Evolutionary conservation across 2,888 invertebrate genomes (phyloP).

Genomic region (Lithosia quadra): DNA sequence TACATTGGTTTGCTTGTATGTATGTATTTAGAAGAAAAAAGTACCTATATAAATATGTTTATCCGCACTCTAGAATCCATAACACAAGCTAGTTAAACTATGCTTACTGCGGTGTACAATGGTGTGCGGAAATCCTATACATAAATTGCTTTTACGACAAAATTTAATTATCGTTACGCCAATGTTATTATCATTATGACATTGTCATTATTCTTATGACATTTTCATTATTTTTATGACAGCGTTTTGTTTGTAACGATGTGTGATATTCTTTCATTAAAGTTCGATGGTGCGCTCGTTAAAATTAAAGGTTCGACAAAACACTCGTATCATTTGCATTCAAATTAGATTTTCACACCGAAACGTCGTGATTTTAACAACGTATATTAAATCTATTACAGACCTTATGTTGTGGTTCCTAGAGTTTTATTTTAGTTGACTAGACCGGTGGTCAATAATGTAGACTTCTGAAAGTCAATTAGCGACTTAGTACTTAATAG

Average conservation of each 20-base stretch:
- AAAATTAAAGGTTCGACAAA: slow-evolving; percentile 21
- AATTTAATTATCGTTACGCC: not conserved
- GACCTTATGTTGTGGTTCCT: slow-evolving; percentile 14
- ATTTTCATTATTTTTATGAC: not conserved
- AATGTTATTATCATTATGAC: not conserved
- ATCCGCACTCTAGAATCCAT: too few relatives aligned
- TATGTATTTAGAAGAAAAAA: too few relatives aligned
- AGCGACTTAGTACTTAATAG: not conserved
- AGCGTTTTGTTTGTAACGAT: not conserved
- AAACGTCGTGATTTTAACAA: slow-evolving; percentile 48
- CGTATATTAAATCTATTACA: slow-evolving; percentile 14
- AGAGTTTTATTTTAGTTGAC: slow-evolving; percentile 17
- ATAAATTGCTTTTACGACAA: not conserved
- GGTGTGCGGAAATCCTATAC: not conserved
- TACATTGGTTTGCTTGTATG: too few relatives aligned
- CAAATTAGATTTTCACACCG: slow-evolving; percentile 58
- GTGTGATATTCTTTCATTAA: slow-evolving; percentile 23
- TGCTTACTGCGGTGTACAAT: too few relatives aligned
- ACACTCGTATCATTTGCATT: slow-evolving; percentile 56
- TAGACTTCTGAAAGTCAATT: slow-evolving; percentile 10
- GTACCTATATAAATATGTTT: too few relatives aligned
- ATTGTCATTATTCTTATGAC: not conserved
- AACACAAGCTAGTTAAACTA: too few relatives aligned
- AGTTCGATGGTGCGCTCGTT: slow-evolving; percentile 6
- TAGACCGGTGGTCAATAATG: not conserved